Evolutionary conservation across 92 coral and sea anemone genomes (phyloP), one percentile per base, ranked within the genome.

Genomic region (Bergia puertoricense): DNA sequence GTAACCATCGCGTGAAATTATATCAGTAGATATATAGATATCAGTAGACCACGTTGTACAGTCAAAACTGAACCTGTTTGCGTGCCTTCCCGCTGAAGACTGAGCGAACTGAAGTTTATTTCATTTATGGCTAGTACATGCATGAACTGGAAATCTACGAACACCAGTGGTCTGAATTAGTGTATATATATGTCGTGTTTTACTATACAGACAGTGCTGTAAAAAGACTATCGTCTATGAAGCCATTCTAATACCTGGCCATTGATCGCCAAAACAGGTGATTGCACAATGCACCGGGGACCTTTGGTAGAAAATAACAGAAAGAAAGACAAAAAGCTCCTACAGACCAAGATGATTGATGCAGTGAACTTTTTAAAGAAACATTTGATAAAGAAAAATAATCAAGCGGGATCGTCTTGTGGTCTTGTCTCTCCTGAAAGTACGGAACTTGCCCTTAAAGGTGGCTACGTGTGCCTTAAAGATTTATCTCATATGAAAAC

Each of bases 321-420:
- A 39, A 80, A 80, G 71, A 80, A 80, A 39, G 85, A 80, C 50
- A 80, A 54, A 37, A 79, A 79, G 72, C 59, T 57, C 37, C 23
- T 80, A 15, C 85, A 80, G 1, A 8, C 42, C 85, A 80, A 80
- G 85, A 80, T 80, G 85, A 56, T 80, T 14, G 85, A 80, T 37
- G 85, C 85, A 39, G 85, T 80, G 11, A 80, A 66, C 30, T 56
- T 80, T 30, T 38, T 80, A 1, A 80, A 57, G 85, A 80, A 80
- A 37, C 85, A 57, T 80, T 59, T 80, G 3, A 67, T 80, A 41
- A 56, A 16, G 42, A 83, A 83, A 69, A 44, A 15, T 66, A 83
- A 69, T 14, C 86, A 44, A 44, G 42, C 42, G 1, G 37, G 59
- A 48, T 46, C 62, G 18, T 68, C 77, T 44, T 46, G 59, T 46